Evolutionary conservation across 1,140 invertebrate species (phyloP), one percentile per base, ranked within the genome.

Genomic region (Latrodectus geometricus): DNA sequence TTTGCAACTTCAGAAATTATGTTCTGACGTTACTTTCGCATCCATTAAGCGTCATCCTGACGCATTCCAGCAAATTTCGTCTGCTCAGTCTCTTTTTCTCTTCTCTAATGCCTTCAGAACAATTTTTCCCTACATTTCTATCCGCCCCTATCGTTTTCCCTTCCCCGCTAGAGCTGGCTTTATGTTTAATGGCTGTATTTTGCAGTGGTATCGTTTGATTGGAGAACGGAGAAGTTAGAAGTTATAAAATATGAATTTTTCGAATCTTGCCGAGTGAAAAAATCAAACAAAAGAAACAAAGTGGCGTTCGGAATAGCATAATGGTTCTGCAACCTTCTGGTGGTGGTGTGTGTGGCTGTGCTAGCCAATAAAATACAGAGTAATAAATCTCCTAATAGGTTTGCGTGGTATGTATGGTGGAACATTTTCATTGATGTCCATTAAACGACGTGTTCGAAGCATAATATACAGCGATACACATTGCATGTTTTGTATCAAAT

Each of bases 21-120:
- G 73, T 15, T 23, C 20, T 21, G 17, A 56, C 15, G 54, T 9
- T 80, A 49, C 72, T 68, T 61, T 68, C 61, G 35, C 73, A 21
- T 84, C 82, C 82, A 84, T 84, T 84, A 84, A 74, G 20, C 56
- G n/a, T 20, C 49, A 17, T 61, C 74, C 70, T 61, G 69, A 74
- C 49, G 70, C 48, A 74, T 21, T 49, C 66, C 68, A 54, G 78
- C 66, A 52, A 70, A 76, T 66, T 79, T 52, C 35, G 48, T 15
- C n/a, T 66, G 61, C 65, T 68, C 54, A 61, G 54, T 14, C 11
- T 61, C 35, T 35, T 35, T 35, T 35, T 35, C 35, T 35, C 35
- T 35, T 5, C 54, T 17, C 54, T 61, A 61, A 61, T 61, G 54
- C 17, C 35, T 35, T 35, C 35, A 35, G 35, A 35, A 35, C 35